Conservation (phyloP, 2,113 vertebrate genomes). For the Catharus minimus region DNA sequence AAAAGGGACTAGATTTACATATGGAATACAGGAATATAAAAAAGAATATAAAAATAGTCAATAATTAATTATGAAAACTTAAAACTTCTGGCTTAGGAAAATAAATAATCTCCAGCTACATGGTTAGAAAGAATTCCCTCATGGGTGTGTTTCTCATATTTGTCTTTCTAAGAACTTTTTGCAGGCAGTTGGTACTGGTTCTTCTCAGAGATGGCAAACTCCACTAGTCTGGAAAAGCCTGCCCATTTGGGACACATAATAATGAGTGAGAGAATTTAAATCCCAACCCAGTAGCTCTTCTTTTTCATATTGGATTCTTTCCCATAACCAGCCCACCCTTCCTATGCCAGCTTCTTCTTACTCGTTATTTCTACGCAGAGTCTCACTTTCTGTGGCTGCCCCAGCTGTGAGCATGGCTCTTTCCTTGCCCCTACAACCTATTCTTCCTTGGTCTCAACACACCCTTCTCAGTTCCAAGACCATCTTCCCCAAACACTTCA, state of each 20-base stretch:
- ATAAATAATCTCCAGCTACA: background rate
- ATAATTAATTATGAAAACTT: slow-evolving; percentile 3
- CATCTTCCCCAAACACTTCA: background rate
- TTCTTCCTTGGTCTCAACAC: background rate
- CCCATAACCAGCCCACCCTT: background rate
- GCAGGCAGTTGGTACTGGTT: background rate
- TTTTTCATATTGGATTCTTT: background rate
- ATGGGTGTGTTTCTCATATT: background rate
- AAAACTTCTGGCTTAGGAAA: background rate
- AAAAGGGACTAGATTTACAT: background rate
- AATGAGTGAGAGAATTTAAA: background rate
- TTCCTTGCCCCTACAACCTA: background rate
- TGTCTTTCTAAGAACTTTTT: background rate
- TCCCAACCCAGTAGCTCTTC: background rate
- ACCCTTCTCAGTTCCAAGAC: background rate
- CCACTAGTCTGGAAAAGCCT: background rate
- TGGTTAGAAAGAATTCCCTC: background rate
- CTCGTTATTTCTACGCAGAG: rapidly evolving
- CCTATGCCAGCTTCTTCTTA: background rate
- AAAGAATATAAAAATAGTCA: background rate
- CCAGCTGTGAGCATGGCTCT: background rate
- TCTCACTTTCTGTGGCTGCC: background rate
- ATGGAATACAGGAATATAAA: background rate
- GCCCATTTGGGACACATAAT: background rate
- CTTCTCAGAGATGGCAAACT: background rate